phyloP scores from a whole-genome alignment of 2,113 vertebrate species.

The Cyanoliseus patagonus region DNA sequence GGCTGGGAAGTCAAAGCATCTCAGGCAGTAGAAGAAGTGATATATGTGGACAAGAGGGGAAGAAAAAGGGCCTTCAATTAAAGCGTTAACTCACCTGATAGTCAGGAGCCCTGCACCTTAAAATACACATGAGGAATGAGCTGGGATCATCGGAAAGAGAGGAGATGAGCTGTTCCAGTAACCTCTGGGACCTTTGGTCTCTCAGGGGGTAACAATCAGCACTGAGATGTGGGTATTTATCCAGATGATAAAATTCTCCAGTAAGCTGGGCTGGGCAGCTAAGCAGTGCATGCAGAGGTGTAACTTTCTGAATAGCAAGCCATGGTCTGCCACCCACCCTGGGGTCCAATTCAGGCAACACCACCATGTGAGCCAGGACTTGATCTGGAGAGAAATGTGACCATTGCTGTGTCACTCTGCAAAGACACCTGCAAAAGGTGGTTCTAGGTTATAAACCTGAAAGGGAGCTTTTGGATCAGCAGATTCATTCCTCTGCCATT shows the following conservation, averaged over 20 bases:
- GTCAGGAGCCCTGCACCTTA: neutral
- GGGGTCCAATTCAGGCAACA: neutral
- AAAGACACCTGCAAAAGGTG: neutral
- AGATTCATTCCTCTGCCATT: neutral
- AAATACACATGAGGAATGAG: neutral
- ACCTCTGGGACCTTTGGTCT: neutral
- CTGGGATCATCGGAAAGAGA: neutral
- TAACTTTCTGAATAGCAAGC: neutral
- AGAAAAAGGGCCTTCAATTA: neutral
- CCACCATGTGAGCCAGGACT: fast-evolving
- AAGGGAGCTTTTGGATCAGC: neutral
- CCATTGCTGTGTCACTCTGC: fast-evolving
- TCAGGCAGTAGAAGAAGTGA: neutral
- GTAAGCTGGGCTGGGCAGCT: neutral
- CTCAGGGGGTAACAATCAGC: neutral
- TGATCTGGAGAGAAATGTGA: neutral
- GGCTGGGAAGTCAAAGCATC: neutral
- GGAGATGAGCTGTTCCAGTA: neutral
- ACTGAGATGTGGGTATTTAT: neutral
- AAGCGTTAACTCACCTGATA: neutral
- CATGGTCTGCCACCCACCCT: neutral
- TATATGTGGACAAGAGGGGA: neutral
- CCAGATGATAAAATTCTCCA: neutral
- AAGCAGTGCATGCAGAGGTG: neutral
- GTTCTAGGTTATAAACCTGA: neutral